Conservation (phyloP, 1,140 invertebrate genomes). For the Papilio machaon region DNA sequence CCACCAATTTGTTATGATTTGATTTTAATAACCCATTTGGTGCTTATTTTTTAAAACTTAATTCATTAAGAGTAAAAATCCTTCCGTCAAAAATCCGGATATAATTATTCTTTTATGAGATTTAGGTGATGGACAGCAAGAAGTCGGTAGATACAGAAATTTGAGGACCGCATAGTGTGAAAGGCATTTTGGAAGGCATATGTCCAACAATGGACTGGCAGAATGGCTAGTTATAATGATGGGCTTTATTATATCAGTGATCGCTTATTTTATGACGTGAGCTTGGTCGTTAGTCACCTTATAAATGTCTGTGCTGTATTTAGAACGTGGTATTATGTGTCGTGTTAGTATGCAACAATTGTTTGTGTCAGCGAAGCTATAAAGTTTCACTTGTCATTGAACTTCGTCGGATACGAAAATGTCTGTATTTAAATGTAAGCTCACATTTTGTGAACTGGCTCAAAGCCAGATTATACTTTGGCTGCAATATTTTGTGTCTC, state of each 20-base stretch:
- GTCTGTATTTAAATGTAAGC: conserved; percentile 34
- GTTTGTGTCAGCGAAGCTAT: conserved; percentile 4
- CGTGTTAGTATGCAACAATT: conserved; percentile 13
- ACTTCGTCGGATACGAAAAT: conserved; percentile 29
- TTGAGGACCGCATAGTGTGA: background rate
- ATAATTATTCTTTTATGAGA: too few relatives aligned
- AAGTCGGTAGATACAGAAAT: background rate
- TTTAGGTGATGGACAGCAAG: too few relatives aligned
- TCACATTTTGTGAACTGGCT: conserved; percentile 35
- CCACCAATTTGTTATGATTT: conserved; percentile 20
- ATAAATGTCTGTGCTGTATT: background rate
- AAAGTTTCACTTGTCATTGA: conserved; percentile 34
- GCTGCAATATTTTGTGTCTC: conserved; percentile 37
- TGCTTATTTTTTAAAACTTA: background rate
- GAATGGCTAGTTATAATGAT: too few relatives aligned
- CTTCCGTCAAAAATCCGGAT: too few relatives aligned
- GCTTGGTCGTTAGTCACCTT: background rate
- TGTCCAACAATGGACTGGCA: background rate
- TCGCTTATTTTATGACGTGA: background rate
- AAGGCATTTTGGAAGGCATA: background rate
- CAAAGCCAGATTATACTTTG: conserved; percentile 38
- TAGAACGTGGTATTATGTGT: background rate
- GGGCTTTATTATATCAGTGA: background rate
- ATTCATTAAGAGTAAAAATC: background rate
- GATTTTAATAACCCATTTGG: conserved; percentile 10